Evolutionary conservation across 2,888 invertebrate species (phyloP).

Genomic region (Trichogramma evanescens): DNA sequence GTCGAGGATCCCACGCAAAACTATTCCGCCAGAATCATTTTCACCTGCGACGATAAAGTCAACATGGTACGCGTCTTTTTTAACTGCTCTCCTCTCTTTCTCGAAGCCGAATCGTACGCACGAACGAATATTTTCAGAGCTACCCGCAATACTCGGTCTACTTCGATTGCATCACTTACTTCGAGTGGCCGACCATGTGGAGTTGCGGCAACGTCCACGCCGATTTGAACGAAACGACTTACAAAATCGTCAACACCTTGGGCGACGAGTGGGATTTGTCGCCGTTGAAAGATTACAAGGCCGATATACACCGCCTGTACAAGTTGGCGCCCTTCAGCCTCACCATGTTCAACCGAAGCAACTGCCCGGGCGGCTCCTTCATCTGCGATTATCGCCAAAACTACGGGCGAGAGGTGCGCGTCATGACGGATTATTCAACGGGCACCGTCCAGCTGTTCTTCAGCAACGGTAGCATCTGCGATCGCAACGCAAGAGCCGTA

Average conservation of each 20-base stretch:
- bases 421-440: slow-evolving; percentile 31
- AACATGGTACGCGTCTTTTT: background rate
- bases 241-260: background rate
- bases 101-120: background rate
- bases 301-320: too few relatives aligned
- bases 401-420: slow-evolving; percentile 30
- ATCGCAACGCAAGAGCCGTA: too few relatives aligned
- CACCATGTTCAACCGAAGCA: too few relatives aligned
- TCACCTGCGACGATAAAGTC: background rate
- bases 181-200: slow-evolving; percentile 36
- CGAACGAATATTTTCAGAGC: slow-evolving; percentile 22
- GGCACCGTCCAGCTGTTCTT: too few relatives aligned
- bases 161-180: slow-evolving; percentile 31
- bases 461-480: too few relatives aligned
- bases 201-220: slow-evolving; percentile 30
- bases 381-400: slow-evolving; percentile 29
- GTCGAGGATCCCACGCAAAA: background rate
- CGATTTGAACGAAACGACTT: slow-evolving; percentile 3
- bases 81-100: background rate
- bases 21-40: background rate
- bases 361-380: slow-evolving; percentile 15
- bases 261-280: slow-evolving; percentile 3
- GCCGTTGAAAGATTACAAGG: too few relatives aligned
- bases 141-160: slow-evolving; percentile 31
- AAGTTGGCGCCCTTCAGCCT: too few relatives aligned